Evolutionary conservation across 2,113 vertebrate genomes (phyloP).

Genomic region (Microtus oregoni): DNA sequence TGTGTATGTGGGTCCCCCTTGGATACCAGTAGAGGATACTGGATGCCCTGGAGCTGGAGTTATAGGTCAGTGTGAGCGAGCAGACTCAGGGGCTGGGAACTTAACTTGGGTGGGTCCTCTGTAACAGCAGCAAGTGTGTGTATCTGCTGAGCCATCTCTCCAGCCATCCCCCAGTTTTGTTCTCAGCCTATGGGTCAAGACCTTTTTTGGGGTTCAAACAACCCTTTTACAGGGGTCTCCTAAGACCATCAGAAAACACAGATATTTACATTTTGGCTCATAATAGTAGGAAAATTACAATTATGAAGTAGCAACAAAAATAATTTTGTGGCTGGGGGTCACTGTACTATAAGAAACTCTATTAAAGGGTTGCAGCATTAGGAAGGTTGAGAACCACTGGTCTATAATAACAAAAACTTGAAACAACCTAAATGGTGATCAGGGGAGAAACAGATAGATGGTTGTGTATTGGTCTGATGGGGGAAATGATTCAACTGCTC

Average conservation of each 20-base stretch:
- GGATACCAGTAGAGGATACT: neutral
- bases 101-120: no score
- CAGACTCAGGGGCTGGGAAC: neutral
- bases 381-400: neutral
- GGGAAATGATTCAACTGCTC: neutral
- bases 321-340: neutral
- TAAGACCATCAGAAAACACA: neutral
- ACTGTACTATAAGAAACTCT: neutral
- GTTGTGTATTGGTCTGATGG: neutral
- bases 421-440: constrained; percentile 11
- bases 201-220: neutral
- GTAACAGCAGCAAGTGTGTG: neutral
- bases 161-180: neutral
- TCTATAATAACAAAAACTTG: constrained; percentile 7
- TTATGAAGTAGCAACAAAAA: neutral
- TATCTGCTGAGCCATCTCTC: neutral
- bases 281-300: neutral
- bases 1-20: neutral
- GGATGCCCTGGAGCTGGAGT: neutral
- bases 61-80: neutral
- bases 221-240: neutral
- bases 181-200: neutral
- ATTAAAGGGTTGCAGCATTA: neutral
- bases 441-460: neutral
- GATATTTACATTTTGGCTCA: neutral